phyloP scores from a whole-genome alignment of 1,140 invertebrate species.

The Zeugodacus cucurbitae region DNA sequence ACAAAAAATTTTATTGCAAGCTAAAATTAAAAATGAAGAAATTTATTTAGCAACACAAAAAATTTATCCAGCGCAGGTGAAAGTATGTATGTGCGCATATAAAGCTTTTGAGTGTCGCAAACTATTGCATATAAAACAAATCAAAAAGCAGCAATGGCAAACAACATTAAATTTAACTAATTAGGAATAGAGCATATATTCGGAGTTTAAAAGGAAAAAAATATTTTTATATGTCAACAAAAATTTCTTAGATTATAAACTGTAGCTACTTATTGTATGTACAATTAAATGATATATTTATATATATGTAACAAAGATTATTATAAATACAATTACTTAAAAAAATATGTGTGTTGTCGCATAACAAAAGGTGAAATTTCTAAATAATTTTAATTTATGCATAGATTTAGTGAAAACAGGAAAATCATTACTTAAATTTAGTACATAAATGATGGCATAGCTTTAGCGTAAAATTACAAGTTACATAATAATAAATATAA shows the following conservation, averaged over 20 bases:
- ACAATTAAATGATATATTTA: background rate
- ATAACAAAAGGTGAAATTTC: background rate
- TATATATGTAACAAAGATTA: slow-evolving; percentile 1
- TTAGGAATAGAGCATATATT: background rate
- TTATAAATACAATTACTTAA: background rate
- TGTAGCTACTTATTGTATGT: background rate
- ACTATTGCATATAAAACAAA: background rate
- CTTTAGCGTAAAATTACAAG: background rate
- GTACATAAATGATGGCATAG: background rate
- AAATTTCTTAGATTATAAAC: slow-evolving; percentile 2
- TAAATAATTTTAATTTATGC: background rate
- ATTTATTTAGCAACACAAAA: background rate
- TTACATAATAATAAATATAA: background rate
- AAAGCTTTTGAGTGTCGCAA: background rate
- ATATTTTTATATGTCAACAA: slow-evolving; percentile 38
- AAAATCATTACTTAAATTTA: background rate
- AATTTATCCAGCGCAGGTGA: background rate
- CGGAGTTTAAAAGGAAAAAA: background rate
- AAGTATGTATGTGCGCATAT: background rate
- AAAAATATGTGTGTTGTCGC: background rate
- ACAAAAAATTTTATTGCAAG: slow-evolving; percentile 21
- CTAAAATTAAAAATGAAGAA: background rate
- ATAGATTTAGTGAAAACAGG: background rate
- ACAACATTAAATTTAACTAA: background rate
- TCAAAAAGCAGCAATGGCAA: background rate